Conservation (phyloP, 2,888 invertebrate species). For the Patella pellucida region DNA sequence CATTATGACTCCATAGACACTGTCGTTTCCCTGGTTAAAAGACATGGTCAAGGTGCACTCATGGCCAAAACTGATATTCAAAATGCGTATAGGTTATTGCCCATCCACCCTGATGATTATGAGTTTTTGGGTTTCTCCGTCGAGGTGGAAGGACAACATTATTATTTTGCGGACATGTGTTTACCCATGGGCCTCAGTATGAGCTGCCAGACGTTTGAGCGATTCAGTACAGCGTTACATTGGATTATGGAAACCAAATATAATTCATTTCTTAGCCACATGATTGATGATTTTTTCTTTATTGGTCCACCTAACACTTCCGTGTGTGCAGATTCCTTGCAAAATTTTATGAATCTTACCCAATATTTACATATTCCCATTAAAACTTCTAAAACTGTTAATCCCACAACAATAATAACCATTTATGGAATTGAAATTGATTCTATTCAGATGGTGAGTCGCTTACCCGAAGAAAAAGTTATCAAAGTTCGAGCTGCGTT, state of each 20-base stretch:
- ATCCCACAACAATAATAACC: not conserved
- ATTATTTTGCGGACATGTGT: constrained; percentile 2
- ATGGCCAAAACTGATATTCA: not conserved
- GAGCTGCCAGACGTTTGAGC: not conserved
- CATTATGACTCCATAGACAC: not conserved
- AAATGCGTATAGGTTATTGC: not conserved
- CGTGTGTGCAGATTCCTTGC: not conserved
- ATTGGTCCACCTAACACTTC: not conserved
- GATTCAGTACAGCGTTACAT: constrained; percentile 14
- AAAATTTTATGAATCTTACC: not conserved
- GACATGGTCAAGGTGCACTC: not conserved
- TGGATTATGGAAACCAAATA: not conserved
- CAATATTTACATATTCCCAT: not conserved
- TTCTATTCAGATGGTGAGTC: not conserved
- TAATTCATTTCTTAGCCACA: not conserved
- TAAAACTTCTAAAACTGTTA: not conserved
- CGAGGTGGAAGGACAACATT: not conserved
- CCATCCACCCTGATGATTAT: not conserved
- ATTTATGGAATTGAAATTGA: not conserved
- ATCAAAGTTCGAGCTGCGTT: not conserved
- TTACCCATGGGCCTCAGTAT: too few species aligned
- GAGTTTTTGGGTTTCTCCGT: not conserved
- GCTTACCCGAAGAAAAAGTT: not conserved
- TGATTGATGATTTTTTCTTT: constrained; percentile 1
- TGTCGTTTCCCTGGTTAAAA: not conserved